Conservation (phyloP, 2,888 invertebrate species). For the Lymantria monacha region DNA sequence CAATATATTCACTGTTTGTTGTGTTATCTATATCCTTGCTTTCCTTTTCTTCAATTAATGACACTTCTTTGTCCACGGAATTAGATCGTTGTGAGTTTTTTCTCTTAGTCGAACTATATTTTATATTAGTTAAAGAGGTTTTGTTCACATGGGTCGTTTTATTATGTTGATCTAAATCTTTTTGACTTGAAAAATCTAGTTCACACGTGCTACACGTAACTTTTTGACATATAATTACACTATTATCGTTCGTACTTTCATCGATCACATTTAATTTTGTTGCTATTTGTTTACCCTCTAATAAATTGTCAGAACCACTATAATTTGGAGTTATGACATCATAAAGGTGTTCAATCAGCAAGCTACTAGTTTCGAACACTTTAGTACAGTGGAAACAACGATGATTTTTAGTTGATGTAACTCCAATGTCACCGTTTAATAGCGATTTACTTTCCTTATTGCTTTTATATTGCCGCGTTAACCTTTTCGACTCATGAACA, state of each 20-base stretch:
- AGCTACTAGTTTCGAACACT: conserved; percentile 44
- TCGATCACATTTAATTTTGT: neutral
- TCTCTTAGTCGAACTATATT: neutral
- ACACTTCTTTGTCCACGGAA: neutral
- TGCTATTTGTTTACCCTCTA: neutral
- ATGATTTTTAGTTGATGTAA: conserved; percentile 11
- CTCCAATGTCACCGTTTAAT: conserved; percentile 5
- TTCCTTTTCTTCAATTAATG: neutral
- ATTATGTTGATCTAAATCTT: conserved; percentile 6
- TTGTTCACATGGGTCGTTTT: neutral
- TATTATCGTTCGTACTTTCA: neutral
- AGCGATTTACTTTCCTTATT: neutral
- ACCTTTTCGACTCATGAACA: neutral
- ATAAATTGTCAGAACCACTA: conserved; percentile 3
- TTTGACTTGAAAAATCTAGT: neutral
- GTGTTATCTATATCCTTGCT: neutral
- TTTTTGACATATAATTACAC: neutral
- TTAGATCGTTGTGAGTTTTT: neutral
- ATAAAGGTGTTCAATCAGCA: conserved; percentile 63
- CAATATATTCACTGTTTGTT: neutral
- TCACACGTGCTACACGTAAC: neutral
- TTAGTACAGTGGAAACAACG: conserved; percentile 58
- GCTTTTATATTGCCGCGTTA: neutral
- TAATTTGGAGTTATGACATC: conserved; percentile 43
- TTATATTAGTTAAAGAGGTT: neutral